Evolutionary conservation across 2,888 invertebrate genomes (phyloP), one percentile per base, ranked within the genome.

Genomic region (Glomeris marginata): DNA sequence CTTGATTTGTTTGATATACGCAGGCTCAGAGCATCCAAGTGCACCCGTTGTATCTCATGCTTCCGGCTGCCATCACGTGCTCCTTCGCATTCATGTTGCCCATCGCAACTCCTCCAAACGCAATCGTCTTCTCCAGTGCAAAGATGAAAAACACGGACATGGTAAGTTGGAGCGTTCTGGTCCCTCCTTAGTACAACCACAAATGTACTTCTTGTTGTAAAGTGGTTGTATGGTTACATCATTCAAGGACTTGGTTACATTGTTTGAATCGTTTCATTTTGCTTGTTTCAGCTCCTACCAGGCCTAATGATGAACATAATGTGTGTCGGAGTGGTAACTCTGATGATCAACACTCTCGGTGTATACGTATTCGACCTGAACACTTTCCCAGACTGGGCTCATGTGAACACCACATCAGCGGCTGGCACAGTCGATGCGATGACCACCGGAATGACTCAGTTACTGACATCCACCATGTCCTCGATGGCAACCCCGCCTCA

Each of bases 31-130:
- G 75, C 0, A 74, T 84, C 49, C 66, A 74, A 58, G 73, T 86
- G 50, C 86, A 92, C 69, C 92, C 92, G 0, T 70, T 94, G 51
- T 86, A 84, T 68, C 72, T 92, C 64, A 88, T 91, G 80, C 72
- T 91, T 59, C 90, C 92, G 1, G 86, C 87, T 0, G 77, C 90
- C 0, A 70, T 92, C 21, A 82, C 86, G 2, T 87, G 88, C 64
- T 90, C 90, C 48, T 88, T 88, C 72, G 88, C 74, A 22, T 74
- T 91, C 74, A 88, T 88, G 74, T 74, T 94, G 66, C 92, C 91
- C 0, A 91, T 92, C 13, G 91, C 90, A 44, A 92, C 92, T 0
- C 91, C 92, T 2, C 91, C 92, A 15, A 94, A 94, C 68, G 92
- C 94, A 2, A 85, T 95, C 52, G 90, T 85, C 0, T 84, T 84